Conservation (phyloP, 2,797 vertebrate species). For the Phoeniculus purpureus region DNA sequence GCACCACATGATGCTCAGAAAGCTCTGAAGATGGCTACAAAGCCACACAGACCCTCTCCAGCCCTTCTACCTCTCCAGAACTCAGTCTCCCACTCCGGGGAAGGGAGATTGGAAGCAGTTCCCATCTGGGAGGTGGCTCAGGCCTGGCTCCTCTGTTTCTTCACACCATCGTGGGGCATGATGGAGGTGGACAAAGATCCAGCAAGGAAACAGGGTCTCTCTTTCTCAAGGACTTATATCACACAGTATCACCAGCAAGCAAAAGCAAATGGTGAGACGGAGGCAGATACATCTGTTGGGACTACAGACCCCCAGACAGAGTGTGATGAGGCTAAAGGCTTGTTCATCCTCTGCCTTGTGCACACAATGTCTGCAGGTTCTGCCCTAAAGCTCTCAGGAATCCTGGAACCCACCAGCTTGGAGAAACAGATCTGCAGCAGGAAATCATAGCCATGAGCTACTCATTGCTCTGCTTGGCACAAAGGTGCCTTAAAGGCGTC, state of each 20-base stretch:
- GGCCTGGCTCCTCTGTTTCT: neutral
- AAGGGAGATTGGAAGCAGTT: neutral
- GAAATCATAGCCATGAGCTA: fast-evolving
- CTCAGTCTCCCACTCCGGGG: fast-evolving
- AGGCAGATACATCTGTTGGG: neutral
- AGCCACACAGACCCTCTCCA: neutral
- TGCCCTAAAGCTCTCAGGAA: neutral
- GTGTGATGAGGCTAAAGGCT: neutral
- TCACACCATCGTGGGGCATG: neutral
- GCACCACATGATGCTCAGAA: neutral
- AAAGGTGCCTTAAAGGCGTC: neutral
- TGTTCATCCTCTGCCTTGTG: fast-evolving
- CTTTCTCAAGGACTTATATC: neutral
- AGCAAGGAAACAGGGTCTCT: neutral
- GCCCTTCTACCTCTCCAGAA: neutral
- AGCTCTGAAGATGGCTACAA: neutral
- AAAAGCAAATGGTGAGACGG: neutral
- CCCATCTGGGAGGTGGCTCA: neutral
- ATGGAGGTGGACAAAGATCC: neutral
- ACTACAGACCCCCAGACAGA: neutral
- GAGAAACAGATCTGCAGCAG: neutral
- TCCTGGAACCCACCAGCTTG: neutral
- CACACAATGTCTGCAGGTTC: neutral
- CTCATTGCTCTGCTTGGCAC: fast-evolving
- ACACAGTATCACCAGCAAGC: neutral